Evolutionary conservation across 2,797 vertebrate species (phyloP).

Genomic region (Oreonectes daqikongensis): DNA sequence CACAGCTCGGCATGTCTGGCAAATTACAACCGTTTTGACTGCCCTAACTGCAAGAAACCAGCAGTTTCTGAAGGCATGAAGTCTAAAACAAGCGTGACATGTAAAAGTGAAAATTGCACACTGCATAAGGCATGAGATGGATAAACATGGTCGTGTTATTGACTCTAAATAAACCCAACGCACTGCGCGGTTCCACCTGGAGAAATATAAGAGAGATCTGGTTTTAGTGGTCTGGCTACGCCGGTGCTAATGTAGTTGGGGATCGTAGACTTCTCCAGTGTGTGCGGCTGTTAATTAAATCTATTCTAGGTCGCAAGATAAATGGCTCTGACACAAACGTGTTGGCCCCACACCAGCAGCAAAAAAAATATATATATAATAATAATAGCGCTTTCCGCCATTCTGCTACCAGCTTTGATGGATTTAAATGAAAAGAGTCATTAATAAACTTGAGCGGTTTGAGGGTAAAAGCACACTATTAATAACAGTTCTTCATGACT

Average conservation of each 20-base stretch:
- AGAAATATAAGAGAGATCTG: constrained; percentile 20
- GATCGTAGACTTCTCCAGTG: constrained; percentile 48
- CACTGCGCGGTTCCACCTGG: constrained; percentile 8
- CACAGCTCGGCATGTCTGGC: background rate
- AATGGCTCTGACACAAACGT: constrained; percentile 61
- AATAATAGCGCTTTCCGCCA: constrained; percentile 59
- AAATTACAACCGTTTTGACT: background rate
- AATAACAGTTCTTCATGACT: constrained; percentile 63
- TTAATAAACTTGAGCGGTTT: constrained; percentile 64
- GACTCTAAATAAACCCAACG: constrained; percentile 21
- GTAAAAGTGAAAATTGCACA: constrained; percentile 46
- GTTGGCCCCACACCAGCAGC: constrained; percentile 56
- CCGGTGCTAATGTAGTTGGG: constrained; percentile 46
- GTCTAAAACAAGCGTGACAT: constrained; percentile 22
- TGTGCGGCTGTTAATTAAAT: constrained; percentile 64
- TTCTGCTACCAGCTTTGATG: constrained; percentile 61
- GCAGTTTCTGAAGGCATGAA: background rate
- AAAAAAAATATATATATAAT: constrained; percentile 39
- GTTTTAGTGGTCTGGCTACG: constrained; percentile 33
- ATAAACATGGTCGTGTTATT: constrained; percentile 2
- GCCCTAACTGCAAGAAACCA: background rate
- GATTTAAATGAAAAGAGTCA: constrained; percentile 65
- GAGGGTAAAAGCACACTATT: constrained; percentile 62
- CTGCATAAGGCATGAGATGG: constrained; percentile 37
- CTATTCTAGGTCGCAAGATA: constrained; percentile 66